These are phyloP conservation scores for Cydia splendana DNA, from an alignment of 1,140 invertebrate genomes.

Conservation along the genomic window DNA sequence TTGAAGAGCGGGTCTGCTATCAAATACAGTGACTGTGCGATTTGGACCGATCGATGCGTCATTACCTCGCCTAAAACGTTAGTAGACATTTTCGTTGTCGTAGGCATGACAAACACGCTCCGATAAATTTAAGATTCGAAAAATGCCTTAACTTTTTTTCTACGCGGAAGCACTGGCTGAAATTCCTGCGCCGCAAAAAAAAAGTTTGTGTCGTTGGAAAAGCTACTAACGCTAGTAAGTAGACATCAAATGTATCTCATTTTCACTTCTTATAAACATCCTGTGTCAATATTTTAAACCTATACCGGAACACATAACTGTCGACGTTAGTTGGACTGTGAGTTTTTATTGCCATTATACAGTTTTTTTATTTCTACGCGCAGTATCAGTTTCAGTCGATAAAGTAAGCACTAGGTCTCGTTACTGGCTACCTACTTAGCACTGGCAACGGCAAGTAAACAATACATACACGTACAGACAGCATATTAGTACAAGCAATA, in stretches of 20 bases:
- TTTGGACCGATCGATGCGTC: slow-evolving; percentile 42
- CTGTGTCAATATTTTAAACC: neutral
- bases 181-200: neutral
- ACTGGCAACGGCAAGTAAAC: slow-evolving; percentile 11
- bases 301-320: slow-evolving; percentile 1
- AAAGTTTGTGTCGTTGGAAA: neutral
- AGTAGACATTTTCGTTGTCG: slow-evolving; percentile 34
- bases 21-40: slow-evolving; percentile 46
- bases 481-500: neutral
- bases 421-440: slow-evolving; percentile 27
- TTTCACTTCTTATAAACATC: neutral
- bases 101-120: slow-evolving; percentile 30
- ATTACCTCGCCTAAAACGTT: slow-evolving; percentile 40
- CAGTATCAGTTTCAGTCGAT: slow-evolving; percentile 22
- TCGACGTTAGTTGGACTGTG: neutral
- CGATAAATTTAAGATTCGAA: slow-evolving; percentile 16
- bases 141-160: slow-evolving; percentile 6
- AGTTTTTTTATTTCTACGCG: slow-evolving; percentile 20
- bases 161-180: slow-evolving; percentile 3
- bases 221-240: no score
- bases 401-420: slow-evolving; percentile 29
- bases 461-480: slow-evolving; percentile 15
- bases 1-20: slow-evolving; percentile 40
- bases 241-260: neutral
- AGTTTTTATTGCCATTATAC: slow-evolving; percentile 11